phyloP scores from a whole-genome alignment of 2,797 vertebrate species.

The Apogon hyalosoma region DNA sequence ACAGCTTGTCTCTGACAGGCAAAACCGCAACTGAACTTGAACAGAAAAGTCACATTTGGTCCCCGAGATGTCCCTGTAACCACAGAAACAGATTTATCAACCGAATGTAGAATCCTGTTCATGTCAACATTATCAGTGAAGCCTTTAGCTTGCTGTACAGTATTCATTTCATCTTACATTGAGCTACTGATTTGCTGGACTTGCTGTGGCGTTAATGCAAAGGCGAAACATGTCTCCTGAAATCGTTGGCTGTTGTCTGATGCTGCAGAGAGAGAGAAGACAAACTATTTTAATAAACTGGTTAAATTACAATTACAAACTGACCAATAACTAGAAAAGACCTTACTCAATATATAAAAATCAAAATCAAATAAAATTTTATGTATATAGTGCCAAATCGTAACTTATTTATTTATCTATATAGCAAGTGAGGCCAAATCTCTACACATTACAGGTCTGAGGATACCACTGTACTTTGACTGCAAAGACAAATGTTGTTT shows the following conservation, averaged over 20 bases:
- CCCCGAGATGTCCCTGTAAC: constrained; percentile 97
- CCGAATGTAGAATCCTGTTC: constrained; percentile 3
- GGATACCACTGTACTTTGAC: too few species aligned
- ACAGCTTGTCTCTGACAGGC: constrained; percentile 99
- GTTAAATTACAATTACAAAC: not conserved
- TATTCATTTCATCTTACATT: constrained; percentile 87
- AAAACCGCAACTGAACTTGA: constrained; percentile 99
- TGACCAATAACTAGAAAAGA: too few species aligned
- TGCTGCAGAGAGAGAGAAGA: constrained; percentile 78
- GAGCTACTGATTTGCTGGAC: constrained; percentile 99
- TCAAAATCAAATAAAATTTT: too few species aligned
- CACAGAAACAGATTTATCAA: constrained; percentile 48
- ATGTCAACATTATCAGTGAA: constrained; percentile 36
- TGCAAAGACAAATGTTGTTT: too few species aligned
- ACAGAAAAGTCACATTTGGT: constrained; percentile 99
- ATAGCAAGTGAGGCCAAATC: too few species aligned
- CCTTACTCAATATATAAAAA: too few species aligned
- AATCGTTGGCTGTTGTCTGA: constrained; percentile 98
- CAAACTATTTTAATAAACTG: constrained; percentile 4
- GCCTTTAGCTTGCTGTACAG: not conserved
- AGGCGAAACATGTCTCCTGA: constrained; percentile 99
- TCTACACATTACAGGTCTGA: too few species aligned
- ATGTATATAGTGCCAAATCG: too few species aligned
- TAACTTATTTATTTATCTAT: too few species aligned
- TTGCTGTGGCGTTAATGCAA: constrained; percentile 98